These are phyloP conservation scores for Lithophane ornitopus DNA, from an alignment of 2,888 invertebrate species.

Conservation along the genomic window DNA sequence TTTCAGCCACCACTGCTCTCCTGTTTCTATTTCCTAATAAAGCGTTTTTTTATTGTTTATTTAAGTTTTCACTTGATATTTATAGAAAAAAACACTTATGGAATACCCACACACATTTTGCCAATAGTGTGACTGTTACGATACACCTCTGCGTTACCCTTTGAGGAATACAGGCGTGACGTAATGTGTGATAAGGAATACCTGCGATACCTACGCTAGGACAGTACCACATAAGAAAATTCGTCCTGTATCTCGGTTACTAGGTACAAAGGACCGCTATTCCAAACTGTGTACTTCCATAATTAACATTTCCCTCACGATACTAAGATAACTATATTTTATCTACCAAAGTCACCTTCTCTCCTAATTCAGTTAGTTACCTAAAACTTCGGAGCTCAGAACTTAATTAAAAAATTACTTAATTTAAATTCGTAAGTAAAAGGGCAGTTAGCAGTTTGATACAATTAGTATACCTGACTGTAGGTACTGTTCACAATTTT, in stretches of 20 bases:
- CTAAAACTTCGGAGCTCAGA: constrained; percentile 49
- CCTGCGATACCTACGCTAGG: neutral
- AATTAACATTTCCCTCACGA: constrained; percentile 40
- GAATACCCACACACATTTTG: too few relatives aligned
- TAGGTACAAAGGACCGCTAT: neutral
- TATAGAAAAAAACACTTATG: neutral
- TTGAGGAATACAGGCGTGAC: too few relatives aligned
- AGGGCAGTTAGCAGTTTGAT: constrained; percentile 57
- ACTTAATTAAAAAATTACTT: constrained; percentile 68
- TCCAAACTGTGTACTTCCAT: neutral
- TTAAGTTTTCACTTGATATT: neutral
- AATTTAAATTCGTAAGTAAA: constrained; percentile 62
- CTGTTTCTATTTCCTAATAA: neutral
- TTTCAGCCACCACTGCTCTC: too few relatives aligned
- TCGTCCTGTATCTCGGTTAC: neutral
- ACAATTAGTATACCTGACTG: constrained; percentile 63
- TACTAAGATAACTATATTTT: constrained; percentile 16
- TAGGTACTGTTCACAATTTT: constrained; percentile 41
- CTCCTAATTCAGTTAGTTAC: constrained; percentile 60
- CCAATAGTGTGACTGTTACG: too few relatives aligned
- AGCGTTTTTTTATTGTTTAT: neutral
- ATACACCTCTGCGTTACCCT: too few relatives aligned
- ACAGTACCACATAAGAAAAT: neutral
- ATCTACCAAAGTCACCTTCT: constrained; percentile 50
- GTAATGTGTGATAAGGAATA: neutral